Percentiles rank a stretch among this genome's conserved stretches.
These are phyloP conservation scores for Caranx melampygus DNA, from an alignment of 2,113 vertebrate species.

Conservation along the genomic window DNA sequence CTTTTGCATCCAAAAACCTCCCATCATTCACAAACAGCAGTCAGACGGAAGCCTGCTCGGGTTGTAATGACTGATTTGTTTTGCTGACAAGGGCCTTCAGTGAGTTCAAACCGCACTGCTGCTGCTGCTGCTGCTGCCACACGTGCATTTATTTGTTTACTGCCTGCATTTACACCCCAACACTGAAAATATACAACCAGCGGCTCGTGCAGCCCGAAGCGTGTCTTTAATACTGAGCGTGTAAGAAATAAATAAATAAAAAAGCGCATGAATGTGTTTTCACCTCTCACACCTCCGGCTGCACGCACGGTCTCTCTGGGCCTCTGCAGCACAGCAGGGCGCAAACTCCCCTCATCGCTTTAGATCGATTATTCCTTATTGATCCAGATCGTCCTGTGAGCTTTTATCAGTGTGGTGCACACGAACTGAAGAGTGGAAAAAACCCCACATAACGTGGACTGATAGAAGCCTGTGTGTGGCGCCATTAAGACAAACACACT, in stretches of 20 bases:
- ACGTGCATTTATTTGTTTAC: conserved; percentile 65
- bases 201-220: neutral
- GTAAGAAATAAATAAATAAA: neutral
- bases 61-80: conserved; percentile 45
- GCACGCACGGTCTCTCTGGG: neutral
- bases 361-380: neutral
- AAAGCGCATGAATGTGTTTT: neutral
- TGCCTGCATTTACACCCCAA: conserved; percentile 14
- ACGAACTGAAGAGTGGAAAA: neutral
- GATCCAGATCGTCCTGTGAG: accelerated
- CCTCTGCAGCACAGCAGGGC: conserved; percentile 4
- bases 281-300: neutral
- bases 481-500: neutral
- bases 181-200: neutral
- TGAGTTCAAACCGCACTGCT: conserved; percentile 28
- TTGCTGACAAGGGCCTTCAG: conserved; percentile 45
- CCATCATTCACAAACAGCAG: conserved; percentile 23
- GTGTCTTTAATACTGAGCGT: neutral
- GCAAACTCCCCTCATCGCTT: neutral
- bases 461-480: neutral
- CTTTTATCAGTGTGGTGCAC: neutral
- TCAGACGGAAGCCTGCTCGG: conserved; percentile 37
- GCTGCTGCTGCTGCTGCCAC: conserved; percentile 26
- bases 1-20: conserved; percentile 12
- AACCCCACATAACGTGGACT: neutral